Base-by-base conservation (phyloP, 2,888 invertebrate species). In the Raillietiella orientalis region DNA sequence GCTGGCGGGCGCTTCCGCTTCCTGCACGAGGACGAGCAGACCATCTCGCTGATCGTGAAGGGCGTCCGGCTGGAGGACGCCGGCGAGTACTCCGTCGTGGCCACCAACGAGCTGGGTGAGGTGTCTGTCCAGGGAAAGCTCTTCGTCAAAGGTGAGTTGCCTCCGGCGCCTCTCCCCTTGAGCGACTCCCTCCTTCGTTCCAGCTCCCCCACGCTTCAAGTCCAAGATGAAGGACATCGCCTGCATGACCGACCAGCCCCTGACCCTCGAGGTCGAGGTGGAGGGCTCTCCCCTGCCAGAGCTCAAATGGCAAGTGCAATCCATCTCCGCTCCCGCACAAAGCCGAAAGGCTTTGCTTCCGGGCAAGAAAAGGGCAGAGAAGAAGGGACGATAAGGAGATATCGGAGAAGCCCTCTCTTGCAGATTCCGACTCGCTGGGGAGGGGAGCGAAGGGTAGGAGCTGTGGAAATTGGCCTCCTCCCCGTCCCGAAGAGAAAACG, bases 11-110 rank as follows among this genome's bases (percentile, higher is more conserved):
- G 70, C 38, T 66, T 70, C 40, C 59, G 61, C 40, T 62, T 72
- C 45, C 51, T 82, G 4, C 72, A 71, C 48, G 79, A 79, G 47
- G 77, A 82, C 39, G 72, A 71, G 27, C 77, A 82, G 43, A 69
- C 59, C 30, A 64, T 77, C 53, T 71, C 79, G 0, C 53, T 90
- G 23, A 63, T 77, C 2, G 79, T 90, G 30, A 77, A 77, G 49
- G 66, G 69, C 40, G 70, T 79, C 10, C 57, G 59, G 4, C 56
- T 61, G 2, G 59, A 62, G 13, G 87, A 87, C 44, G 71, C 70
- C 4, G 79, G 75, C 20, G 56, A 58, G 31, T 90, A 90, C 47
- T 59, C 59, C 19, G 61, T 75, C 30, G 58, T 55, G 6, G 77
- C 77, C 1, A 56, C 58, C 38, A 82, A 82, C 42, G 75, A 79